Percentiles rank a stretch among this genome's conserved stretches.
These are phyloP conservation scores for Drosophila sucinea DNA, from an alignment of 1,140 invertebrate species.

Conservation along the genomic window DNA sequence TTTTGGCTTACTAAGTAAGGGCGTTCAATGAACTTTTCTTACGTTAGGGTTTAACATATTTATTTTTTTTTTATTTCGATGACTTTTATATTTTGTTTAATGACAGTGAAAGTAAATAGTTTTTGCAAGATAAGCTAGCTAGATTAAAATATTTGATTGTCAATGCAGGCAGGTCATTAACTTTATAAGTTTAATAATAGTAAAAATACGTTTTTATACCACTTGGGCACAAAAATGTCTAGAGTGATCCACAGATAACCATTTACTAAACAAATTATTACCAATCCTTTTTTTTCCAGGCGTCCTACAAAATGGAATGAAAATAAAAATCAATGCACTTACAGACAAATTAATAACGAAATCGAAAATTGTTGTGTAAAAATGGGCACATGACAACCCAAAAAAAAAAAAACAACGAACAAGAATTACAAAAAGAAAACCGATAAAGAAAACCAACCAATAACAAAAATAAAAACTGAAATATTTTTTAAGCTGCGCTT, in stretches of 20 bases:
- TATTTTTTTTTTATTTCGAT: not conserved
- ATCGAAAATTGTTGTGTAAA: constrained; percentile 25
- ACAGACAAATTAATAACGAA: constrained; percentile 10
- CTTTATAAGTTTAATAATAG: not conserved
- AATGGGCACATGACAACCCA: constrained; percentile 41
- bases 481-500: constrained; percentile 16
- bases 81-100: not conserved
- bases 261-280: not conserved
- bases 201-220: not conserved
- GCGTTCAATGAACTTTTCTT: constrained; percentile 15
- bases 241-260: not conserved
- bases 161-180: not conserved
- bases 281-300: not conserved
- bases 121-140: constrained; percentile 1
- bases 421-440: constrained; percentile 32
- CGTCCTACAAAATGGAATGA: constrained; percentile 17
- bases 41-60: not conserved
- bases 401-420: constrained; percentile 18
- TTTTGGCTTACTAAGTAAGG: constrained; percentile 19
- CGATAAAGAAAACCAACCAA: constrained; percentile 13
- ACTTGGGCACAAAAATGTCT: too few relatives aligned
- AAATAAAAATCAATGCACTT: constrained; percentile 14
- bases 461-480: constrained; percentile 35
- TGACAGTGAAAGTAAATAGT: constrained; percentile 19
- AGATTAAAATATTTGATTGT: not conserved